Conservation (phyloP, 2,113 vertebrate species). For the Gambusia holbrooki region DNA sequence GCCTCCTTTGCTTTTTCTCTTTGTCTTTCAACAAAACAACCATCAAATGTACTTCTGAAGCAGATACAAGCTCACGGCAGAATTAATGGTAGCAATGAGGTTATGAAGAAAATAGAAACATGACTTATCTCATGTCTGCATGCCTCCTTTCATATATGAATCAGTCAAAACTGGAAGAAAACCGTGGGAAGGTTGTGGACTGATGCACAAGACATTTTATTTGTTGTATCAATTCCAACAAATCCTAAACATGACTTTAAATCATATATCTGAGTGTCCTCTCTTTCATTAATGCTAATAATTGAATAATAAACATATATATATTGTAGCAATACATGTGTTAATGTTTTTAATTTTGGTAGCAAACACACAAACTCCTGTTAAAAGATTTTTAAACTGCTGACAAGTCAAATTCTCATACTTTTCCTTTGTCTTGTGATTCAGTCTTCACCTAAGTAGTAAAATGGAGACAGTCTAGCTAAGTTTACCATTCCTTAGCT, state of each 20-base stretch:
- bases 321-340: background rate
- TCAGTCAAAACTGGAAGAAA: background rate
- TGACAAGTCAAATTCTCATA: too few relatives aligned
- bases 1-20: background rate
- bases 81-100: background rate
- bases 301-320: background rate
- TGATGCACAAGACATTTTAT: background rate
- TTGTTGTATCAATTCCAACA: background rate
- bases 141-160: background rate
- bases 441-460: too few relatives aligned
- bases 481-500: background rate
- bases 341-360: too few relatives aligned
- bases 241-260: background rate
- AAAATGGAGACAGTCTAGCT: too few relatives aligned
- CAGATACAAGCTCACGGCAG: constrained; percentile 2
- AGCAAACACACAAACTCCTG: too few relatives aligned
- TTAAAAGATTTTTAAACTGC: too few relatives aligned
- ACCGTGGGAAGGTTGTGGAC: background rate
- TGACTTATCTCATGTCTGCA: background rate
- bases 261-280: background rate
- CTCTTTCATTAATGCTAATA: background rate
- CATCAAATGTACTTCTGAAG: constrained; percentile 1
- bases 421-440: too few relatives aligned
- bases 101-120: background rate
- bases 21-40: background rate